Conservation (phyloP, 2,888 invertebrate genomes). For the Diloba caeruleocephala region DNA sequence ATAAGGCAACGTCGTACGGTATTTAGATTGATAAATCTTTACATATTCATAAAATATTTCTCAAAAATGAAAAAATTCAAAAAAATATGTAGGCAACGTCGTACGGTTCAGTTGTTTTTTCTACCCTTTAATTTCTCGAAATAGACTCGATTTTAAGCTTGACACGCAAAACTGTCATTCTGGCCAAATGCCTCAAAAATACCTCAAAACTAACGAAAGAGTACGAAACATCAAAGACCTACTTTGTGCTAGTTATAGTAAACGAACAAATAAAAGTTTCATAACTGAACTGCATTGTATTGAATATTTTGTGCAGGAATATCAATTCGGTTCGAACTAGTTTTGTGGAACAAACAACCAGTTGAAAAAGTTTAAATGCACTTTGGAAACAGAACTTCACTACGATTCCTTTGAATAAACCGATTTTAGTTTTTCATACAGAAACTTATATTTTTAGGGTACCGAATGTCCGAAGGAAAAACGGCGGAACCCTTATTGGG, state of each 20-base stretch:
- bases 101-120: no score
- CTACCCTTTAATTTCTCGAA: no score
- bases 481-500: no score
- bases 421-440: slow-evolving; percentile 6
- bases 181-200: no score
- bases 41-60: no score
- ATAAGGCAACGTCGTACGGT: no score
- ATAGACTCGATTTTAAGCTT: no score
- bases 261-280: slow-evolving; percentile 15
- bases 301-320: slow-evolving; percentile 12
- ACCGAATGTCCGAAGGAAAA: no score
- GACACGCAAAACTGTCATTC: no score
- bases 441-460: slow-evolving; percentile 10
- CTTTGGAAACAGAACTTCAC: slow-evolving; percentile 2
- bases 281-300: slow-evolving; percentile 28
- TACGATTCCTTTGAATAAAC: slow-evolving; percentile 15
- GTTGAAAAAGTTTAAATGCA: slow-evolving; percentile 22
- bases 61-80: no score
- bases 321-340: slow-evolving; percentile 9
- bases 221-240: slow-evolving; percentile 13
- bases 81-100: no score
- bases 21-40: no score
- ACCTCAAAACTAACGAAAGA: slow-evolving; percentile 18
- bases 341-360: slow-evolving; percentile 12
- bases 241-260: slow-evolving; percentile 16